A percentile compares a stretch with the other conserved stretches of the same genome.
These are phyloP conservation scores for Oncopodura yosiiana DNA, from an alignment of 1,140 invertebrate species.

Conservation along the genomic window DNA sequence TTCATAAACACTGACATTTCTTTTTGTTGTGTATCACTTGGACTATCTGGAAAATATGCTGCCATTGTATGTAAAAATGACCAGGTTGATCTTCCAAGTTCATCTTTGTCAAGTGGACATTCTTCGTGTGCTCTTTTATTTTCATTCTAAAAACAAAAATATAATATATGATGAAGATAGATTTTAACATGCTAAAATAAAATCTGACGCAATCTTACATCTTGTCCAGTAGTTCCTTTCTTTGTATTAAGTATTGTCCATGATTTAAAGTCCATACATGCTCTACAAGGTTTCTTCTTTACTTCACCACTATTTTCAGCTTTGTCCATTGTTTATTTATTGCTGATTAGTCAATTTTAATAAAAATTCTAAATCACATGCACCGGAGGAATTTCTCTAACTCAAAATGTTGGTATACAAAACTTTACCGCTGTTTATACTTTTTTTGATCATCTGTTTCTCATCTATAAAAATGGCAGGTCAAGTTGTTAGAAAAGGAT, in stretches of 20 bases:
- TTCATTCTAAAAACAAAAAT: not conserved
- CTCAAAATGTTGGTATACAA: too few species aligned
- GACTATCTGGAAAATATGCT: slow-evolving; percentile 84
- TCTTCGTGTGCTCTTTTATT: slow-evolving; percentile 38
- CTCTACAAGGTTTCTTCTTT: slow-evolving; percentile 49
- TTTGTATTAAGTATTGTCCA: slow-evolving; percentile 54
- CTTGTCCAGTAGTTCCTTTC: not conserved
- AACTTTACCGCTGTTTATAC: too few species aligned
- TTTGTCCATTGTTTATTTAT: too few species aligned
- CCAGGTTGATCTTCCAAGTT: slow-evolving; percentile 63
- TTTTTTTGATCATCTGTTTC: too few species aligned
- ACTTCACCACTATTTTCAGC: slow-evolving; percentile 2
- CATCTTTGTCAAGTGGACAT: slow-evolving; percentile 68
- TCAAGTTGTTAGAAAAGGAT: not conserved
- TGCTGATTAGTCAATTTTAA: too few species aligned
- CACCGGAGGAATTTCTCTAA: too few species aligned
- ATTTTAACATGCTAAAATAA: not conserved
- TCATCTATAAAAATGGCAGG: too few species aligned
- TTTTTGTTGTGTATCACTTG: slow-evolving; percentile 56
- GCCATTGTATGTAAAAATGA: slow-evolving; percentile 93
- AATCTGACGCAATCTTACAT: not conserved
- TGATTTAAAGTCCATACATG: slow-evolving; percentile 61
- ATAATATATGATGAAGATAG: not conserved
- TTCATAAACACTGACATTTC: slow-evolving; percentile 76
- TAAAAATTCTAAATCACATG: too few species aligned